Conservation (phyloP, 2,888 invertebrate species). For the Oeneis ivallda region DNA sequence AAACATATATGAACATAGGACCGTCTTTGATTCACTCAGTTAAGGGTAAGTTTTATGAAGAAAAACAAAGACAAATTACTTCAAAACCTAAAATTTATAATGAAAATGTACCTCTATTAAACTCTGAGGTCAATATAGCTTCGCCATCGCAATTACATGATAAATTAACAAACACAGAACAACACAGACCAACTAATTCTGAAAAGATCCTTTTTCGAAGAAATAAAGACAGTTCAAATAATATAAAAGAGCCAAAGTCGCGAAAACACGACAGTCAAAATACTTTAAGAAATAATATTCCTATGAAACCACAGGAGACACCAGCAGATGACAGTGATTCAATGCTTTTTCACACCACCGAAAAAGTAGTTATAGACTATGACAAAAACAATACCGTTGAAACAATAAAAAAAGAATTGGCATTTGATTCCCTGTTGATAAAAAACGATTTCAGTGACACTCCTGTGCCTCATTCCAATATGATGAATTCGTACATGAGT, state of each 20-base stretch:
- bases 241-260: not conserved
- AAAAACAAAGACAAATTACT: constrained; percentile 20
- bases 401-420: constrained; percentile 30
- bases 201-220: not conserved
- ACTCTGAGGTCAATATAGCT: not conserved
- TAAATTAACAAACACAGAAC: not conserved
- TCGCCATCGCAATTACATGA: not conserved
- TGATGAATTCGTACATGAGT: not conserved
- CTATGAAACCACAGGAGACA: not conserved
- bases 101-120: not conserved
- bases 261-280: not conserved
- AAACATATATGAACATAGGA: constrained; percentile 9
- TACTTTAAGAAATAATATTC: not conserved
- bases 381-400: constrained; percentile 24
- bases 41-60: constrained; percentile 21
- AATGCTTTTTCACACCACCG: constrained; percentile 18
- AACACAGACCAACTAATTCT: not conserved
- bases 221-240: not conserved
- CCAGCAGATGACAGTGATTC: not conserved
- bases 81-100: constrained; percentile 3
- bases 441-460: constrained; percentile 21
- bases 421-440: constrained; percentile 32
- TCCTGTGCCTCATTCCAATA: not conserved
- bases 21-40: constrained; percentile 21
- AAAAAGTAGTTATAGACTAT: constrained; percentile 13